A percentile compares a stretch with the other conserved stretches of the same genome.
Conservation (phyloP, 2,797 vertebrate genomes). For the Mormyrops attenuatus region DNA sequence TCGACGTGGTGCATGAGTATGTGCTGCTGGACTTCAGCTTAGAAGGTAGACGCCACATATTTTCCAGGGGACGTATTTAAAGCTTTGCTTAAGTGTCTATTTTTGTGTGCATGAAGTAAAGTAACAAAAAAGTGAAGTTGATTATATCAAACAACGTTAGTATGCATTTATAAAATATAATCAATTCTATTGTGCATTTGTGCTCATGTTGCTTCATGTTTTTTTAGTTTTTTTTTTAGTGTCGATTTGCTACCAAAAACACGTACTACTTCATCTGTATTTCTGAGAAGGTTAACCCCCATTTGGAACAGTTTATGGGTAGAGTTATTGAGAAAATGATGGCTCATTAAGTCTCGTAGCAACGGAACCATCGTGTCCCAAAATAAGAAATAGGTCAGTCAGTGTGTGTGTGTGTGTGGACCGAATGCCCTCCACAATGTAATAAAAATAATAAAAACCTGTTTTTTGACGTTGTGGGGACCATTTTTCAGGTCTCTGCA, state of each 20-base stretch:
- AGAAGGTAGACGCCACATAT: constrained; percentile 68
- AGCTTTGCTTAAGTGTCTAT: not conserved
- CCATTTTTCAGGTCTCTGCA: not conserved
- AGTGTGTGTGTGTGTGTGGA: not conserved
- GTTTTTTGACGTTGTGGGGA: not conserved
- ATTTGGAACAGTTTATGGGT: not conserved
- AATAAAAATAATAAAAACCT: too few relatives aligned
- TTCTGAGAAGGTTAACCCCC: not conserved
- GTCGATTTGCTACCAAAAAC: not conserved
- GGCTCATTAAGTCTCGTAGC: constrained; percentile 32
- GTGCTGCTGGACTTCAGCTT: constrained; percentile 89
- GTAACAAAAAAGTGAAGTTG: not conserved
- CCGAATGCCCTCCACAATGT: not conserved
- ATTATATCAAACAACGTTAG: not conserved
- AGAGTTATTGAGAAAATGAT: not conserved
- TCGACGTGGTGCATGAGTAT: constrained; percentile 83
- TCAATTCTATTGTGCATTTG: not conserved
- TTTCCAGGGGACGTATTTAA: not conserved
- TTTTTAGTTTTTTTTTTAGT: not conserved
- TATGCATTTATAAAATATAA: not conserved
- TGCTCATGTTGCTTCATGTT: not conserved
- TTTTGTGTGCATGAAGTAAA: not conserved
- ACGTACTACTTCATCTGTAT: not conserved
- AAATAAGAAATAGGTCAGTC: constrained; percentile 56
- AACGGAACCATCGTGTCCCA: constrained; percentile 40